Conservation (phyloP, 2,888 invertebrate genomes). For the Hypsopygia costalis region DNA sequence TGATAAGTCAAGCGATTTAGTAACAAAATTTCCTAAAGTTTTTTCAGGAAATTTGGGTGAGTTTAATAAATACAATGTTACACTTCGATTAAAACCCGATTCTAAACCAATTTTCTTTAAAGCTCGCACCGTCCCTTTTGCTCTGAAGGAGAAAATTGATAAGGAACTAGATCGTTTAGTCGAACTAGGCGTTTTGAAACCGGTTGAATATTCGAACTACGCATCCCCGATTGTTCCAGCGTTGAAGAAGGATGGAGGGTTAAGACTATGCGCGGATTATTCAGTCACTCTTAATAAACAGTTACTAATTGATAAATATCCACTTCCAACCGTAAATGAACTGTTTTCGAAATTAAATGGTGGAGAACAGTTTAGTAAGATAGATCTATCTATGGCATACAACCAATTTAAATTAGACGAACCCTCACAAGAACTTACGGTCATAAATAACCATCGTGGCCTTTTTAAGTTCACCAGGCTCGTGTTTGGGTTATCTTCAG, state of each 20-base stretch:
- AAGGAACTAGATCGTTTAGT: slow-evolving; percentile 20
- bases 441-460: too few relatives aligned
- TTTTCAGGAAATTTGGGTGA: not conserved
- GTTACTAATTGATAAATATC: slow-evolving; percentile 10
- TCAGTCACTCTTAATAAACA: slow-evolving; percentile 9
- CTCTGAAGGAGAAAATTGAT: slow-evolving; percentile 17
- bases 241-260: slow-evolving; percentile 5
- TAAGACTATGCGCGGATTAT: slow-evolving; percentile 9
- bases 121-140: too few relatives aligned
- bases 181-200: slow-evolving; percentile 17
- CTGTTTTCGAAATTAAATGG: slow-evolving; percentile 10
- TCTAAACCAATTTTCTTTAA: too few relatives aligned
- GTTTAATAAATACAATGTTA: not conserved
- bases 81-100: slow-evolving; percentile 11
- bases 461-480: too few relatives aligned
- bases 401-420: too few relatives aligned
- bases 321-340: slow-evolving; percentile 8
- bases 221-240: slow-evolving; percentile 13
- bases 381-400: slow-evolving; percentile 11
- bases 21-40: not conserved
- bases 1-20: too few relatives aligned
- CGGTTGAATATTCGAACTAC: slow-evolving; percentile 15
- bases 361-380: slow-evolving; percentile 8
- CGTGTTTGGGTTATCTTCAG: too few relatives aligned
- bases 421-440: too few relatives aligned